Evolutionary conservation across 2,888 invertebrate genomes (phyloP).

Genomic region (Lasius fuliginosus): DNA sequence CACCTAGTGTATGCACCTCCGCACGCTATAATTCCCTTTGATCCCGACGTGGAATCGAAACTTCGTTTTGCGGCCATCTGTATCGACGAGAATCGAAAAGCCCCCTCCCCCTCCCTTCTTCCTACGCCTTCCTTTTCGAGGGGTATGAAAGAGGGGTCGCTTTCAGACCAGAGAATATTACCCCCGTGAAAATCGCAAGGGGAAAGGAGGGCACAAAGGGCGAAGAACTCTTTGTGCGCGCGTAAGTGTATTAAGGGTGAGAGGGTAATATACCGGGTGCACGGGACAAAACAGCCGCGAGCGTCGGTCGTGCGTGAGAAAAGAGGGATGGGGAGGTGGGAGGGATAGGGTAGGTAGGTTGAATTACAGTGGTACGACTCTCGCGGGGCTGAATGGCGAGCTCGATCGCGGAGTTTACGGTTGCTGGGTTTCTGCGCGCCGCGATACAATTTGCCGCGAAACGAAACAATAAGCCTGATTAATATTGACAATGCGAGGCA

Average conservation of each 20-base stretch:
- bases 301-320: conserved; percentile 30
- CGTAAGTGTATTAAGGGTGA: conserved; percentile 54
- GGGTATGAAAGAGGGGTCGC: conserved; percentile 24
- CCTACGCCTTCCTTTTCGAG: not conserved
- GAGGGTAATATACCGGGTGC: conserved; percentile 51
- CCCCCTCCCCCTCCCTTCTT: not conserved
- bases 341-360: not conserved
- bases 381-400: conserved; percentile 22
- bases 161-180: conserved; percentile 50
- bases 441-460: conserved; percentile 27
- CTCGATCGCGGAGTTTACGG: conserved; percentile 40
- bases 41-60: conserved; percentile 49
- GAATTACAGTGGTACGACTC: conserved; percentile 21
- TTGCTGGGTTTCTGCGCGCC: conserved; percentile 10
- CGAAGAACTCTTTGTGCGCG: conserved; percentile 49
- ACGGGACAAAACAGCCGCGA: conserved; percentile 40
- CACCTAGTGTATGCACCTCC: conserved; percentile 4
- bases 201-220: conserved; percentile 31
- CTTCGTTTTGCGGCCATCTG: conserved; percentile 47
- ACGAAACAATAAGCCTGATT: conserved; percentile 49
- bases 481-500: conserved; percentile 29
- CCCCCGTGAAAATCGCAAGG: conserved; percentile 37
- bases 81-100: conserved; percentile 44
- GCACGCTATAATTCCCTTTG: conserved; percentile 43
- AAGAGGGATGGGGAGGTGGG: not conserved